Conservation (phyloP, 2,888 invertebrate species). For the Campaea margaritaria region DNA sequence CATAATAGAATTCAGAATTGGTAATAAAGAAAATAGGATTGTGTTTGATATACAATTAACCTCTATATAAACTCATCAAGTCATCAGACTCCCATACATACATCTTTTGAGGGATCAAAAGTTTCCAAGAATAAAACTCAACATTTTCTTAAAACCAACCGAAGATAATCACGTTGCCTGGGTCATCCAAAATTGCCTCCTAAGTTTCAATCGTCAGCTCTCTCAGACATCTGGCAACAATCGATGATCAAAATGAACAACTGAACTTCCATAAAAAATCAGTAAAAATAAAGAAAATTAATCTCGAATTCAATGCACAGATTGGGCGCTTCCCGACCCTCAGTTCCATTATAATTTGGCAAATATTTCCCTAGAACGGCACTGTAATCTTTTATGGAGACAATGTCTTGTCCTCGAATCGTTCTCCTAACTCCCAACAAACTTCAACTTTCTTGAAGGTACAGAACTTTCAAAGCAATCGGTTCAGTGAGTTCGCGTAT, state of each 20-base stretch:
- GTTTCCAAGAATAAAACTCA: too few relatives aligned
- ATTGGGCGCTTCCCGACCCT: slow-evolving; percentile 11
- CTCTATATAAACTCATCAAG: too few relatives aligned
- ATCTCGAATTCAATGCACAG: slow-evolving; percentile 21
- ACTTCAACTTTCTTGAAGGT: slow-evolving; percentile 23
- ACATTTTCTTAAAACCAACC: too few relatives aligned
- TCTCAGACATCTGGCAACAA: neutral
- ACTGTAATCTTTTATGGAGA: slow-evolving; percentile 31
- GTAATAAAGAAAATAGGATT: too few relatives aligned
- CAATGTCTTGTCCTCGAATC: slow-evolving; percentile 27
- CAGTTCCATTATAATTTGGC: slow-evolving; percentile 20
- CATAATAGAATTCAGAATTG: too few relatives aligned
- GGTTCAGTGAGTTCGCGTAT: slow-evolving; percentile 44
- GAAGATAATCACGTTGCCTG: neutral
- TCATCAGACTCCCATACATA: too few relatives aligned
- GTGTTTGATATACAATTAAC: too few relatives aligned
- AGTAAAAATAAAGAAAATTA: slow-evolving; percentile 19
- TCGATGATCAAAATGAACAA: slow-evolving; percentile 8
- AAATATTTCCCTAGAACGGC: slow-evolving; percentile 24
- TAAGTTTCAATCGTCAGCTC: neutral
- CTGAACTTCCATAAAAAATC: slow-evolving; percentile 10
- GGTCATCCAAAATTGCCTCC: neutral
- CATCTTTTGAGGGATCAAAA: too few relatives aligned
- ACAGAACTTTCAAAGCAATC: slow-evolving; percentile 29
- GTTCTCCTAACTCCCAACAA: slow-evolving; percentile 22